Evolutionary conservation across 2,888 invertebrate species (phyloP), one percentile per base, ranked within the genome.

Genomic region (Marasmarcha lunaedactyla): DNA sequence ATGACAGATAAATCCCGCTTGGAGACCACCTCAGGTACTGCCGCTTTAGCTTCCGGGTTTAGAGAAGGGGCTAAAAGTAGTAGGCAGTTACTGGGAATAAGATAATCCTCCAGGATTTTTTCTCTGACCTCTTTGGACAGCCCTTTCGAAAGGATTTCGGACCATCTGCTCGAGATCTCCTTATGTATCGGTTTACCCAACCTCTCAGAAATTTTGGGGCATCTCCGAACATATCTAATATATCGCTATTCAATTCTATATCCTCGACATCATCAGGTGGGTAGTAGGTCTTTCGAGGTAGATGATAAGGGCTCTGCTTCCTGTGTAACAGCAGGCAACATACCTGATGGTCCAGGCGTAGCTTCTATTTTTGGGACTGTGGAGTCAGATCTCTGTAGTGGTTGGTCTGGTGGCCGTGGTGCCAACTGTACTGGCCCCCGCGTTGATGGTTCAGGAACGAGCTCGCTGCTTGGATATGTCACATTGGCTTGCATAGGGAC

Each of bases 41-140:
- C 42, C 1, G 35, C 44, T 20, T 40, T 42, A 9, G 33, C 36
- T 14, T 44, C 44, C 12, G 42, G 40, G 33, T 44, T 42, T 7
- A 44, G 36, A 14, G 37, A 11, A n/a, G 44, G 44, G 1, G 42
- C 35, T 9, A 40, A 3, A 5, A 42, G 14, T 1, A 40, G 36
- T 2, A 37, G 15, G 15, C 44, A 44, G 15, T 41, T 44, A 5
- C 13, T 35, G 2, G 44, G 44, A 35, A 42, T 33, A 9, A 37
- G 20, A 37, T 40, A 42, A 5, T 40, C 40, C 5, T 34, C 26
- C 1, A 33, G 4, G 2, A 44, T 4, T 13, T 36, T 36, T 3
- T 44, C 42, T 37, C 37, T 36, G 2, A 26, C 10, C 12, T 44
- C 40, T 11, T 42, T 44, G 2, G 15, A 3, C 1, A 44, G 27